These are phyloP conservation scores for Patagioenas fasciata DNA, from an alignment of 2,113 vertebrate genomes.

Conservation along the genomic window DNA sequence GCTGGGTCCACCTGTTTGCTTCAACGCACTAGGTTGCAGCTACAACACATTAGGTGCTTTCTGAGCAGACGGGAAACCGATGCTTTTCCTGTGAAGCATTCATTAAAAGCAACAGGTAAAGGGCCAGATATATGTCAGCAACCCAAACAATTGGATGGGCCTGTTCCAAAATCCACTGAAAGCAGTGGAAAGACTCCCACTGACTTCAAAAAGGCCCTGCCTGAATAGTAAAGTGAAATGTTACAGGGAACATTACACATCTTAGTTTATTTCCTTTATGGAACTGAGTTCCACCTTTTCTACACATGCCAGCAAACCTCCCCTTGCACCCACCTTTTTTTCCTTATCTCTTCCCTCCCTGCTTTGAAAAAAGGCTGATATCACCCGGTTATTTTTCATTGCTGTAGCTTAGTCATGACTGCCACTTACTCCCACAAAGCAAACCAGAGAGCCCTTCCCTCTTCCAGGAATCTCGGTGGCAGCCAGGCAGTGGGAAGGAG, in stretches of 20 bases:
- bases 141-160: background rate
- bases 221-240: background rate
- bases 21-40: background rate
- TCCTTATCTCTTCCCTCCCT: background rate
- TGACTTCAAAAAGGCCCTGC: background rate
- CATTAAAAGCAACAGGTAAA: background rate
- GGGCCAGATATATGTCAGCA: background rate
- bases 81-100: background rate
- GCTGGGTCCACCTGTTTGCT: fast-evolving
- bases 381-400: background rate
- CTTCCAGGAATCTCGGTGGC: background rate
- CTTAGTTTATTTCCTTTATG: background rate
- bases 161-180: background rate
- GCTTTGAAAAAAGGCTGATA: background rate
- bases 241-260: background rate
- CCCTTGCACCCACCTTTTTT: background rate
- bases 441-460: background rate
- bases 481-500: background rate
- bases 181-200: background rate
- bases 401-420: background rate
- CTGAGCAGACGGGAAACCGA: fast-evolving
- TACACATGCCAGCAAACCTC: background rate
- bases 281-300: background rate
- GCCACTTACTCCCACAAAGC: background rate
- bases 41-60: background rate